Base-by-base conservation (phyloP, 2,888 invertebrate species). In the Ennomos erosarius region DNA sequence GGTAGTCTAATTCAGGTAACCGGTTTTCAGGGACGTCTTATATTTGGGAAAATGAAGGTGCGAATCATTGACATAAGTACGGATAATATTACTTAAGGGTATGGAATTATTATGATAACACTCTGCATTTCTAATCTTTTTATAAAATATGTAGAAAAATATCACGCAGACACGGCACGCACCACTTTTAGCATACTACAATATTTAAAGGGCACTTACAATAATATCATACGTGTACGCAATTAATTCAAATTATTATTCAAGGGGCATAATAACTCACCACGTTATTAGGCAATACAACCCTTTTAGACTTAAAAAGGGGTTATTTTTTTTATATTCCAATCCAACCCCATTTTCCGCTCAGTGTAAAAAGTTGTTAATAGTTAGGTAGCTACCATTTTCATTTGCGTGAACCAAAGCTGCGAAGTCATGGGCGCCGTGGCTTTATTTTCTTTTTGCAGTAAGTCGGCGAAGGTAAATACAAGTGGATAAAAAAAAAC, bases 11-110 rank as follows among this genome's bases (percentile, higher is more conserved):
- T 35, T 43, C 47, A 42, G 10, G 40, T 58, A 59, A 52, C 53
- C 47, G 38, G 42, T 26, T 61, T 62, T 62, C 57, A 54, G 57
- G 57, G 57, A 54, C 62, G 47, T 6, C 54, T 39, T 33, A 40
- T 49, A 40, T 59, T 54, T 54, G 49, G 16, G 45, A 39, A 49
- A 53, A 54, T n/a, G 6, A 52, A 37, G 54, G 53, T 54, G 49
- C 16, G 49, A 50, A 42, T 44, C 39, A 59, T 36, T 26, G 10
- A 12, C 33, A 34, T 39, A 3, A 13, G 8, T 26, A 11, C 44
- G 12, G n/a, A n/a, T n/a, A n/a, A n/a, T 45, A 36, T 43, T 12
- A 53, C 48, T 53, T 51, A 16, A 26, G 39, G 38, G 16, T 46
- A 16, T 51, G 52, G n/a, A 57, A 26, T 26, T 26, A 26, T 26